Evolutionary conservation across 2,113 vertebrate species (phyloP).

Genomic region (Kryptolebias marmoratus): DNA sequence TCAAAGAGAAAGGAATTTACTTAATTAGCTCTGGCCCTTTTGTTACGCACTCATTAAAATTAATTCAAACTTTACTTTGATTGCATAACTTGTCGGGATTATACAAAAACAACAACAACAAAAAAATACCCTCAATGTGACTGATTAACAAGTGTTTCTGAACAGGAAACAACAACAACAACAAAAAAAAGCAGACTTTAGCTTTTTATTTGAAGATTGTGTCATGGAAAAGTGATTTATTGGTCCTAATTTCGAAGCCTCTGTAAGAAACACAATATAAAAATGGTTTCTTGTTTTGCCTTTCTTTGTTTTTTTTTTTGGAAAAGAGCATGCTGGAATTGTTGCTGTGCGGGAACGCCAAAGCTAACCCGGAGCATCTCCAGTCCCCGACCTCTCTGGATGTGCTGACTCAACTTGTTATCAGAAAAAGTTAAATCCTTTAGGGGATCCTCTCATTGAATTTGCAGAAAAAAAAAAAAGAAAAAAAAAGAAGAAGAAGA

Average conservation of each 20-base stretch:
- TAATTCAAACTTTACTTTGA: constrained; percentile 67
- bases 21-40: constrained; percentile 74
- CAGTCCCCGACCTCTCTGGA: constrained; percentile 28
- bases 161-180: constrained; percentile 46
- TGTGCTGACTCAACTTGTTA: constrained; percentile 47
- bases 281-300: not conserved
- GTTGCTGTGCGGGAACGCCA: constrained; percentile 37
- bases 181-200: too few relatives aligned
- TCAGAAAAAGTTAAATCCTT: constrained; percentile 24
- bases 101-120: constrained; percentile 50
- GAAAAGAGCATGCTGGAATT: constrained; percentile 26
- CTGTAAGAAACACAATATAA: not conserved
- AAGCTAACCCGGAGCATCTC: constrained; percentile 29
- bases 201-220: constrained; percentile 7
- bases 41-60: constrained; percentile 73
- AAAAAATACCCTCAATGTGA: constrained; percentile 46
- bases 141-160: constrained; percentile 62
- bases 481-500: constrained; percentile 5
- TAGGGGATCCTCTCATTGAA: constrained; percentile 14
- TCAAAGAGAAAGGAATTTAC: constrained; percentile 68
- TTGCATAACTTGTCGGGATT: constrained; percentile 66
- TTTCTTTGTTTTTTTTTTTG: constrained; percentile 12
- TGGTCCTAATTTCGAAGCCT: constrained; percentile 24
- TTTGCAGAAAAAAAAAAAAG: not conserved
- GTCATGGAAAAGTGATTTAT: constrained; percentile 1